A percentile compares a stretch with the other conserved stretches of the same genome.
Conservation (phyloP, 2,113 vertebrate species). For the Odocoileus virginianus region DNA sequence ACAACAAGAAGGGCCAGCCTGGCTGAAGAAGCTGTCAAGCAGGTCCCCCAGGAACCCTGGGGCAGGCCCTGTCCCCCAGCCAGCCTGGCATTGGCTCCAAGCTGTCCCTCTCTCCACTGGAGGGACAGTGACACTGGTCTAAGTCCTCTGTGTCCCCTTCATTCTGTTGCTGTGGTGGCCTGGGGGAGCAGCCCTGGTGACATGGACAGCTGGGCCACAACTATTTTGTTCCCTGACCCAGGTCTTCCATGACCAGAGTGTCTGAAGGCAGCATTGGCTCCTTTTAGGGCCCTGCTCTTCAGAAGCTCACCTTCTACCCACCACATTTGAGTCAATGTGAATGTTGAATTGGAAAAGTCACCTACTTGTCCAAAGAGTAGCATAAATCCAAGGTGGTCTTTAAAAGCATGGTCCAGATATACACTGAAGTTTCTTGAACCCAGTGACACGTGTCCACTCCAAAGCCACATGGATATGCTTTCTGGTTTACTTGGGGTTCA, state of each 20-base stretch:
- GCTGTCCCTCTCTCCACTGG: neutral
- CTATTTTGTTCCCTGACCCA: neutral
- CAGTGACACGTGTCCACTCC: neutral
- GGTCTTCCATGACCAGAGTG: neutral
- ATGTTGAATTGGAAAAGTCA: neutral
- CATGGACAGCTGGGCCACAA: neutral
- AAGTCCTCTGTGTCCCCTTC: neutral
- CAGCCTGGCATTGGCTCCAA: neutral
- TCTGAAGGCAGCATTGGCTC: neutral
- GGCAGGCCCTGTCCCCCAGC: neutral
- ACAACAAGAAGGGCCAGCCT: neutral
- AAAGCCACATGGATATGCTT: neutral
- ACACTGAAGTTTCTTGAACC: neutral
- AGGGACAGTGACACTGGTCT: neutral
- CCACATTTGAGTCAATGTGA: neutral
- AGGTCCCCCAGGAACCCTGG: neutral
- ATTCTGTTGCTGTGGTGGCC: neutral
- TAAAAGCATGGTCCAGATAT: neutral
- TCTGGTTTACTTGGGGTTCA: neutral
- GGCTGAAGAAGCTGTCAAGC: neutral
- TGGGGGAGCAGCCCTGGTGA: neutral
- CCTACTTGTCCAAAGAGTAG: neutral
- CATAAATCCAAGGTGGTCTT: neutral
- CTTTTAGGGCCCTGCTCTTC: neutral
- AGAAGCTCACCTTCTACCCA: neutral